Evolutionary conservation across 92 coral and sea anemone genomes (phyloP), one percentile per base, ranked within the genome.

Genomic region (Umimayanthus chanpuru): DNA sequence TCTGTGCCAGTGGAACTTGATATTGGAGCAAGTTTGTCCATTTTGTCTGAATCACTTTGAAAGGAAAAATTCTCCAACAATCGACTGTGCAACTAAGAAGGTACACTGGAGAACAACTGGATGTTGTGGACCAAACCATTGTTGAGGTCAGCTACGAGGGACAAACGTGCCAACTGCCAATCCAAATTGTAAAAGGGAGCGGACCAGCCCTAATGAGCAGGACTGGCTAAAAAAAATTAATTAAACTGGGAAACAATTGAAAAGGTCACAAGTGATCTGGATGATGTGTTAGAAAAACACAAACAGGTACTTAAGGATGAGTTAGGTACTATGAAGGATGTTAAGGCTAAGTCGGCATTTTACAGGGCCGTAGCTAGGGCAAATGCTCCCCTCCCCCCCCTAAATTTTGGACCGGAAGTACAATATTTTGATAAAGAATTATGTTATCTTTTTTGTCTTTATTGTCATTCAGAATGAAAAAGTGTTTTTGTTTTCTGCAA

Each of bases 141-240:
- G 87, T 86, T 68, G 65, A 47, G 16, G 88, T 86, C 4, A 86
- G 49, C 25, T 90, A 78, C 47, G 79, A 90, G 25, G 90, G 85
- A 6, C 92, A 79, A 38, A 79, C 66, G 36, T 43, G 30, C 16
- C 71, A 36, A n/a, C 49, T 90, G 80, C 81, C 90, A 16, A 7
- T 86, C 0, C 86, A 77, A 14, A n/a, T 87, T 9, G 80, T 90
- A 18, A 53, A 87, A 23, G 88, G 91, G 75, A 80, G 56, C 70
- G 93, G 93, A 2, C 93, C 91, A 44, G 76, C 84, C n/a, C 56
- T 91, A 9, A 58, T 91, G 14, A 91, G 91, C 3, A 70, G 91
- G 41, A 91, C 38, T 91, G 91, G 93, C 88, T 91, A 21, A 81
- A 80, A 76, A 76, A 56, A 50, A 43, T 76, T 2, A 76, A 76